Evolutionary conservation across 2,113 vertebrate genomes (phyloP).

Genomic region (Acinonyx jubatus): DNA sequence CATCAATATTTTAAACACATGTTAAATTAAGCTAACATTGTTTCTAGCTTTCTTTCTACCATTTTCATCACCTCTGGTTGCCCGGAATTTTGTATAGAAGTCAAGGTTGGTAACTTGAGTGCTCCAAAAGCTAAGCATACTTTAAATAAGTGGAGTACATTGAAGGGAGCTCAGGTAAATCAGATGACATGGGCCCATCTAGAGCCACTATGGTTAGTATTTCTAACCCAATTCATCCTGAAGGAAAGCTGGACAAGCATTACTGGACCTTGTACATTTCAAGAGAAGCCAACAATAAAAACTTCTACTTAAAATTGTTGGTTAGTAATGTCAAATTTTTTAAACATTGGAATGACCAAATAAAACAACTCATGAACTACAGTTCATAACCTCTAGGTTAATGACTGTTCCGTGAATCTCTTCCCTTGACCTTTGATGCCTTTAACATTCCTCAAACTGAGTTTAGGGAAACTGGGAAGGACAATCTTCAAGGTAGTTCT

Average conservation of each 20-base stretch:
- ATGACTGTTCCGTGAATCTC: background rate
- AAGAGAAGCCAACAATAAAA: background rate
- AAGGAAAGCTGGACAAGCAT: background rate
- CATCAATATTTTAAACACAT: background rate
- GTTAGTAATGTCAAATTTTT: background rate
- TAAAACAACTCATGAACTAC: background rate
- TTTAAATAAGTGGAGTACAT: background rate
- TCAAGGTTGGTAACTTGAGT: background rate
- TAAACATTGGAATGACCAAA: background rate
- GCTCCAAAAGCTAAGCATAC: background rate
- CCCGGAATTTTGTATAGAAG: background rate
- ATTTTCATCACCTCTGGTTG: background rate
- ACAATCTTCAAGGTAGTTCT: background rate
- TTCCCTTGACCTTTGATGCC: background rate
- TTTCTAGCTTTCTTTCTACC: background rate
- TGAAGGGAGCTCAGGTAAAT: no score
- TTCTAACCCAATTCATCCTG: background rate
- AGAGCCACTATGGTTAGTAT: accelerated
- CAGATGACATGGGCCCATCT: accelerated
- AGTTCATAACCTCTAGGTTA: background rate
- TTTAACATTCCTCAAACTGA: background rate
- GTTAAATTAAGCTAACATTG: background rate
- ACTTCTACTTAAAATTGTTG: background rate
- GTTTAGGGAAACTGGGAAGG: background rate
- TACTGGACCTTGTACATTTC: background rate